phyloP scores from a whole-genome alignment of 2,113 vertebrate species.

The Acanthochromis polyacanthus region DNA sequence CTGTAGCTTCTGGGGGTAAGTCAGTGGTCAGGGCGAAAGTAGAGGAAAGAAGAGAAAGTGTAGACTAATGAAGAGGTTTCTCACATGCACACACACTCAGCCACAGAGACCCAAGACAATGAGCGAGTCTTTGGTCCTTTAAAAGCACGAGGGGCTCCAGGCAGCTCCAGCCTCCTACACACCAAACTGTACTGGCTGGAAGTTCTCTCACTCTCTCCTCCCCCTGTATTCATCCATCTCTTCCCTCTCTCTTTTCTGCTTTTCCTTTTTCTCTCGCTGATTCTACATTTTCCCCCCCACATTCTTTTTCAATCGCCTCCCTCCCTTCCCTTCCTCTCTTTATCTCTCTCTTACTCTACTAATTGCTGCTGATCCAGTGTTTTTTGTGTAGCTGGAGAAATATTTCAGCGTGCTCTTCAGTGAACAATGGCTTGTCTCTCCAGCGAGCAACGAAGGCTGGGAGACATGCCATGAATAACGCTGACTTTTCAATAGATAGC shows the following conservation, averaged over 20 bases:
- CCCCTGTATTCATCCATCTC: conserved; percentile 52
- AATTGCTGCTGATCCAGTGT: conserved; percentile 83
- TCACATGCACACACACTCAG: conserved; percentile 32
- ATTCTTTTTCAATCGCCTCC: conserved; percentile 58
- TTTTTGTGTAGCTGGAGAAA: conserved; percentile 80
- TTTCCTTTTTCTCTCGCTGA: conserved; percentile 72
- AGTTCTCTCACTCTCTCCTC: conserved; percentile 12
- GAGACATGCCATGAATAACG: conserved; percentile 78
- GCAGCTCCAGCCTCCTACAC: conserved; percentile 59
- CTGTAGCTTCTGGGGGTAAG: conserved; percentile 59
- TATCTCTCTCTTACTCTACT: conserved; percentile 80
- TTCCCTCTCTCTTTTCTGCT: conserved; percentile 36
- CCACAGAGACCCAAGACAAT: conserved; percentile 64
- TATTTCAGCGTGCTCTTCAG: conserved; percentile 73
- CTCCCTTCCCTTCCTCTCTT: conserved; percentile 66
- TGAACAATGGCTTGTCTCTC: conserved; percentile 80
- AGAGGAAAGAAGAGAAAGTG: conserved; percentile 45
- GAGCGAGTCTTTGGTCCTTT: conserved; percentile 63
- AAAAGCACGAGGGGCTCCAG: conserved; percentile 68
- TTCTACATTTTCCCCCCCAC: conserved; percentile 67
- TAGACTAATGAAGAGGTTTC: conserved; percentile 69
- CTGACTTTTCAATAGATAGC: conserved; percentile 80
- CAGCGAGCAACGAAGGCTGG: conserved; percentile 60
- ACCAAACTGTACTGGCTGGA: conserved; percentile 50
- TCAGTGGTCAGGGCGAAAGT: conserved; percentile 64